phyloP scores from a whole-genome alignment of 2,797 vertebrate genomes.

The Psittacula derbiana region DNA sequence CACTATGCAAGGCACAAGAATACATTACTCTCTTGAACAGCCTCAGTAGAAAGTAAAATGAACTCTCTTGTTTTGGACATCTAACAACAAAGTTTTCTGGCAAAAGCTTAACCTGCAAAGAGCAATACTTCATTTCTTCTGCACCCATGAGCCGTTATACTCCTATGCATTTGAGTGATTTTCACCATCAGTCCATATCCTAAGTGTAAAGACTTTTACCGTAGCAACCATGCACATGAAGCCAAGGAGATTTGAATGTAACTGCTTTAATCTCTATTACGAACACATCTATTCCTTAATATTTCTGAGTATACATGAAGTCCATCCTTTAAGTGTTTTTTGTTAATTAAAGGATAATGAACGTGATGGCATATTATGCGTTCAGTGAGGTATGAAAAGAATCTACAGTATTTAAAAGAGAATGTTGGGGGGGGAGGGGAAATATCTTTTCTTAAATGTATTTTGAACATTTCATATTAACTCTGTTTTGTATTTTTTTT shows the following conservation, averaged over 20 bases:
- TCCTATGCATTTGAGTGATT: background rate
- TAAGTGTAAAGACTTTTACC: background rate
- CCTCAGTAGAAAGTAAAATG: background rate
- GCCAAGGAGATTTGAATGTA: background rate
- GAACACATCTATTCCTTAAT: background rate
- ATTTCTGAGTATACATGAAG: background rate
- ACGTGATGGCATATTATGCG: background rate
- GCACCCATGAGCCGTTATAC: background rate
- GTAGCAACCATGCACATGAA: background rate
- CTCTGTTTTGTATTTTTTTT: background rate
- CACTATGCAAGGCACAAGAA: background rate
- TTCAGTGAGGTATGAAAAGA: background rate
- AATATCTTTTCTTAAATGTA: background rate
- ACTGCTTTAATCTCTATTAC: background rate
- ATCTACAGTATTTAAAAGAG: background rate
- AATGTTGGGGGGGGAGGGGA: fast-evolving
- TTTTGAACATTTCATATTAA: background rate
- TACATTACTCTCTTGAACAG: background rate
- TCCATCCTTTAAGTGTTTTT: background rate
- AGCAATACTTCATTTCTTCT: background rate
- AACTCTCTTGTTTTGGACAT: background rate
- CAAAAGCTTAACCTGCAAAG: background rate
- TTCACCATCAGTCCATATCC: background rate
- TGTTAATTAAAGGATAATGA: background rate
- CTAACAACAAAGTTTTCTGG: background rate